A percentile compares a stretch with the other conserved stretches of the same genome.
Conservation (phyloP, 2,888 invertebrate species). For the Sinohyriopsis cumingii region DNA sequence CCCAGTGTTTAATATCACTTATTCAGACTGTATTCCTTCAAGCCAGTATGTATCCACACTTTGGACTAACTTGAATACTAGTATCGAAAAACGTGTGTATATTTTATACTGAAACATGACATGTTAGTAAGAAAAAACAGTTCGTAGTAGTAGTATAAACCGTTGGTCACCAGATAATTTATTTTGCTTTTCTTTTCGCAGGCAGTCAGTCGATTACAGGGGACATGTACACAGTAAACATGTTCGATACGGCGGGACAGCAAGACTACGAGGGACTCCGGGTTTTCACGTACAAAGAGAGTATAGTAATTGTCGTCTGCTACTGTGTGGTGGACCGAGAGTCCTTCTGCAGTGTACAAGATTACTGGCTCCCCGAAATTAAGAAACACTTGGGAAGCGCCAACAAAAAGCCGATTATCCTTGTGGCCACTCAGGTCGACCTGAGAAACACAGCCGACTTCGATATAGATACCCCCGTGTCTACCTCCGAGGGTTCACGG, state of each 20-base stretch:
- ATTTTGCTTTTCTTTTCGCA: constrained; percentile 14
- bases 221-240: constrained; percentile 50
- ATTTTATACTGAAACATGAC: too few species aligned
- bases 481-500: constrained; percentile 44
- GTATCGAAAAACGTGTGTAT: too few species aligned
- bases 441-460: constrained; percentile 11
- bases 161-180: too few species aligned
- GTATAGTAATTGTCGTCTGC: constrained; percentile 55
- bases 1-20: too few species aligned
- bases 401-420: constrained; percentile 44
- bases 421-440: constrained; percentile 57
- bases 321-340: constrained; percentile 55
- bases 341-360: constrained; percentile 47
- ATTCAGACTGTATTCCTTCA: too few species aligned
- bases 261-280: constrained; percentile 51
- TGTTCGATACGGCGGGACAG: constrained; percentile 59
- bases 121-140: too few species aligned
- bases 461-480: constrained; percentile 22
- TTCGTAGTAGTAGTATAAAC: too few species aligned
- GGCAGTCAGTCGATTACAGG: constrained; percentile 48
- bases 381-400: constrained; percentile 31
- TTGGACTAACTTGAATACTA: too few species aligned
- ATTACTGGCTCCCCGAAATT: constrained; percentile 56
- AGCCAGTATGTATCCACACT: too few species aligned
- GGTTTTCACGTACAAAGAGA: constrained; percentile 54